Evolutionary conservation across 2,888 invertebrate genomes (phyloP).

Genomic region (Drosophila paramelanica): DNA sequence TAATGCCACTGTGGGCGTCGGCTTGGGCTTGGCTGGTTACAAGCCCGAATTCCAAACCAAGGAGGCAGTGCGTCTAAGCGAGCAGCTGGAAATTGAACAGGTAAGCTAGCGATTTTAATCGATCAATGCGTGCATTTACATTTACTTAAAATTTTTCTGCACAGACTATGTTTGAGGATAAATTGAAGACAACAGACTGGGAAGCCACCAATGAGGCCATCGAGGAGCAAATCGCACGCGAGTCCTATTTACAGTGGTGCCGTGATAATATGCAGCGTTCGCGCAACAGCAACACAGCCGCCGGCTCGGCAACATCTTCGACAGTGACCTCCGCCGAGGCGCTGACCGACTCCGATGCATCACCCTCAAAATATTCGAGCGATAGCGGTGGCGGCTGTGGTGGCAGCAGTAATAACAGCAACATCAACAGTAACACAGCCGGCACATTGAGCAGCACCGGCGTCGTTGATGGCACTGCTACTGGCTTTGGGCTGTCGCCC

Average conservation of each 20-base stretch:
- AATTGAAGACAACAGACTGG: conserved; percentile 95
- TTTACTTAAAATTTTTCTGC: conserved; percentile 13
- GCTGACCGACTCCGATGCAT: conserved; percentile 80
- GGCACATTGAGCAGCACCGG: conserved; percentile 39
- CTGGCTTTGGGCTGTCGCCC: conserved; percentile 59
- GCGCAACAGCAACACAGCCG: conserved; percentile 68
- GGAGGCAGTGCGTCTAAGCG: conserved; percentile 91
- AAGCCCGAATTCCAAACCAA: conserved; percentile 90
- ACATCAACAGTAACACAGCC: conserved; percentile 33
- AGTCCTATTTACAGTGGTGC: conserved; percentile 93
- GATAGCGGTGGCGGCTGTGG: conserved; percentile 53
- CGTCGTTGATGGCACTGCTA: conserved; percentile 36
- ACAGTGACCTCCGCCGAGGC: conserved; percentile 83
- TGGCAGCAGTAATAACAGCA: conserved; percentile 26
- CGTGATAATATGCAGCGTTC: conserved; percentile 88
- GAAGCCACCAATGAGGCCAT: conserved; percentile 96
- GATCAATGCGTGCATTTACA: too few species aligned
- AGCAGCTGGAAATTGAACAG: conserved; percentile 92
- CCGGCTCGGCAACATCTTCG: conserved; percentile 77
- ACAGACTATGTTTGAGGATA: conserved; percentile 95
- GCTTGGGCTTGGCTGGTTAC: conserved; percentile 92
- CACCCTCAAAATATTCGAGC: conserved; percentile 80
- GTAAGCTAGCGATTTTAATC: conserved; percentile 81
- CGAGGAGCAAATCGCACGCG: conserved; percentile 93
- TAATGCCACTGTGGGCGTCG: conserved; percentile 92